phyloP scores from a whole-genome alignment of 2,797 vertebrate species.

The Thripadectes ignobilis region DNA sequence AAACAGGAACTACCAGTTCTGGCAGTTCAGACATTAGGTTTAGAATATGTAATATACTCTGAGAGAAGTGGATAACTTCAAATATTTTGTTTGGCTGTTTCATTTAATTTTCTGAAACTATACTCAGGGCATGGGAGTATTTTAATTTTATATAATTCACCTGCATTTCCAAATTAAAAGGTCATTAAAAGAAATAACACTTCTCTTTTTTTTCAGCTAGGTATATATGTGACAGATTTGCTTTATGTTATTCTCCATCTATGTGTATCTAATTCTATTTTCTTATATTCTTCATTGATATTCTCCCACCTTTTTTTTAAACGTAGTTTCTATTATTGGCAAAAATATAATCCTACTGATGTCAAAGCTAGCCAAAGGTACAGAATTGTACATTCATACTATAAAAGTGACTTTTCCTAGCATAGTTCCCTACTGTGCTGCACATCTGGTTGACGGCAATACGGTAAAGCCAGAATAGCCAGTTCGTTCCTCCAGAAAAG shows the following conservation, averaged over 20 bases:
- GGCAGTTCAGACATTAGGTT: not conserved
- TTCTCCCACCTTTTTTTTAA: not conserved
- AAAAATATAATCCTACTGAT: not conserved
- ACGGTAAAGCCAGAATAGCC: not conserved
- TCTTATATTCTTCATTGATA: not conserved
- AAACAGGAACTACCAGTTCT: slow-evolving; percentile 34
- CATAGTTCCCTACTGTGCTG: not conserved
- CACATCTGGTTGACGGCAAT: not conserved
- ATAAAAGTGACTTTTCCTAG: not conserved
- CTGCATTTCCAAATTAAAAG: not conserved
- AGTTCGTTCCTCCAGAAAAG: not conserved
- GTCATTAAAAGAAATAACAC: not conserved
- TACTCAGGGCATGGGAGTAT: not conserved
- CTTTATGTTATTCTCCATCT: not conserved
- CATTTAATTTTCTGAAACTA: not conserved
- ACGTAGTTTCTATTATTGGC: not conserved
- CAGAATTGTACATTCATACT: not conserved
- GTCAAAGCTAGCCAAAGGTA: not conserved
- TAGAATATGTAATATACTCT: not conserved
- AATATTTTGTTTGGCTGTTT: not conserved
- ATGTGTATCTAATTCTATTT: not conserved
- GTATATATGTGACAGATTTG: not conserved
- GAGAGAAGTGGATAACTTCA: slow-evolving; percentile 9
- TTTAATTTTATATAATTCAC: not conserved
- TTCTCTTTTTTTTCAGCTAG: not conserved